Conservation (phyloP, 2,113 vertebrate species). For the Rhizomys pruinosus region DNA sequence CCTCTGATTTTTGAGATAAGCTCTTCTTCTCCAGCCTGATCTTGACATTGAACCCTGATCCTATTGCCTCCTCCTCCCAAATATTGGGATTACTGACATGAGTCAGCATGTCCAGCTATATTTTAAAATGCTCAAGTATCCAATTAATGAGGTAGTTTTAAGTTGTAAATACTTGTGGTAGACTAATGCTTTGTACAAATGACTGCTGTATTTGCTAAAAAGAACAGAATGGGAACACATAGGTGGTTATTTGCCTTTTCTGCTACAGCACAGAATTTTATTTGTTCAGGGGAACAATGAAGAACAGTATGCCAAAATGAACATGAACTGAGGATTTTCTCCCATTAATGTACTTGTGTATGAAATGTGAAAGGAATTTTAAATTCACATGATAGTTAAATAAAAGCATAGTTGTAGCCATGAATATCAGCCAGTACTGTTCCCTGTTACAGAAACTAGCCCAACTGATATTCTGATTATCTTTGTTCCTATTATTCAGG, state of each 20-base stretch:
- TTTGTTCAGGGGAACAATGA: conserved; percentile 81
- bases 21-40: neutral
- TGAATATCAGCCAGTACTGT: conserved; percentile 66
- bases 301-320: conserved; percentile 78
- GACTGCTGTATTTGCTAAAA: conserved; percentile 59
- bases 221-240: conserved; percentile 53
- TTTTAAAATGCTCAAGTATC: conserved; percentile 17
- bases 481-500: conserved; percentile 65
- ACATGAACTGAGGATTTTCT: conserved; percentile 76
- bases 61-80: neutral
- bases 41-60: neutral
- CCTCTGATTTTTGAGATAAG: neutral
- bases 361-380: conserved; percentile 76
- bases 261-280: conserved; percentile 78
- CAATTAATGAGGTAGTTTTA: conserved; percentile 48
- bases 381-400: conserved; percentile 55
- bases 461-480: conserved; percentile 57
- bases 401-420: conserved; percentile 73
- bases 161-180: neutral
- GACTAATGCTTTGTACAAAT: conserved; percentile 44
- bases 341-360: conserved; percentile 76
- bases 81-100: neutral
- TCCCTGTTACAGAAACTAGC: conserved; percentile 79
- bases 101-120: neutral
- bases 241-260: conserved; percentile 65